Evolutionary conservation across 2,113 vertebrate species (phyloP), one percentile per base, ranked within the genome.

Genomic region (Heliornis fulica): DNA sequence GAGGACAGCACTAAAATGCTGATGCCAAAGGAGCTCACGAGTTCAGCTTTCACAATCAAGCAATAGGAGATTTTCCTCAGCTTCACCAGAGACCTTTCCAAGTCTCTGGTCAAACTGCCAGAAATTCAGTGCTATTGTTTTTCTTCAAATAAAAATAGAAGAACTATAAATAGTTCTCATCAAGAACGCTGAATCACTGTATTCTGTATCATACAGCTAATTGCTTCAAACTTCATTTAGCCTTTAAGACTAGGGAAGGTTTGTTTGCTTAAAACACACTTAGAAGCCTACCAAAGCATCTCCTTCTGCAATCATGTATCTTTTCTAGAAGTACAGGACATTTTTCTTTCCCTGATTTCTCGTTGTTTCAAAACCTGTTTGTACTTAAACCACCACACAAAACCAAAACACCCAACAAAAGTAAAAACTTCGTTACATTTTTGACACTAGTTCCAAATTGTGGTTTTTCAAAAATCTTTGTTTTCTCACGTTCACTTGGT

Each of bases 101-200:
- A 88, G 51, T 3, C 31, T 83, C 64, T 83, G 56, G 83, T 81
- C 90, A 66, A 85, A 96, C 59, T 51, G 92, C 90, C 92, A 90
- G 89, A 95, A 95, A 91, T 93, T 68, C 92, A 71, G 83, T 43
- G 83, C 93, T 95, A 95, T 93, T 95, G 93, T 96, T 95, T 96
- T 83, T 46, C 68, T 93, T 83, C 36, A 71, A 92, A 77, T 81
- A 94, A 95, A 97, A 97, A 96, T 87, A 96, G 89, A 81, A 80
- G 11, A 31, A 50, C 91, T 90, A 90, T 90, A 89, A 95, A 96
- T 88, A 93, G 93, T 56, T 86, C 83, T 70, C 95, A 88, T 65
- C 3, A 6, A 23, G 0, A 94, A 95, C 89, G 93, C 96, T 96
- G 95, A 97, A 93, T 93, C 96, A 95, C 70, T 93, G 82, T 70